Base-by-base conservation (phyloP, 37 sponge, comb jelly and placozoan species). In the Crambe crambe region DNA sequence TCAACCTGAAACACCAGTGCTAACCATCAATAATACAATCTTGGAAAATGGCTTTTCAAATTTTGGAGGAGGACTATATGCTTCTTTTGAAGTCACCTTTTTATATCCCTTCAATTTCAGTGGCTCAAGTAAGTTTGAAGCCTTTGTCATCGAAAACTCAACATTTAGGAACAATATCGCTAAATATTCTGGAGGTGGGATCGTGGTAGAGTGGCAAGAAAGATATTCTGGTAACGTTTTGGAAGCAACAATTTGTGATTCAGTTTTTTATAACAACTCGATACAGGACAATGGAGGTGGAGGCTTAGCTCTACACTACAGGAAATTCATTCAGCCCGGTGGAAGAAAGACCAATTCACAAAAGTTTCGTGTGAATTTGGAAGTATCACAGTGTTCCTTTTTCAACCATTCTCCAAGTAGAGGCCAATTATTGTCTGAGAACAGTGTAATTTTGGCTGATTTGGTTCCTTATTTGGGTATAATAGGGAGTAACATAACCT, bases 151-250 rank as follows among this genome's bases (percentile, higher is more conserved):
- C 51, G 12, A 3, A 20, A 32, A 65, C 30, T 65, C 32, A 5
- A 65, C 10, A 31, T 65, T 82, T 30, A 36, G 25, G 12, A 59
- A 62, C 51, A 73, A 82, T 63, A 18, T 41, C 21, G 82, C 56
- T 32, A 5, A 23, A 17, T 17, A 31, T 6, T 27, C 39, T 51
- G 82, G 82, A 30, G 82, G 82, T 64, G 82, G 73, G 2, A 82
- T 82, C 43, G 60, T 44, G 39, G 29, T 63, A 17, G 61, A 63
- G 30, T 65, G 31, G 66, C 17, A 32, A 34, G 34, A 31, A 31
- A 17, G 17, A 5, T 60, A 2, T 30, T 34, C 15, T 12, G 32
- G 2, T 8, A 65, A 32, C 2, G 30, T 65, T 30, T 65, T 31
- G 2, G 34, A 65, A 2, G 3, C 34, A 30, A 2, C 25, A 8